Evolutionary conservation across 2,797 vertebrate species (phyloP).

Genomic region (Alcedo quadribrachys): DNA sequence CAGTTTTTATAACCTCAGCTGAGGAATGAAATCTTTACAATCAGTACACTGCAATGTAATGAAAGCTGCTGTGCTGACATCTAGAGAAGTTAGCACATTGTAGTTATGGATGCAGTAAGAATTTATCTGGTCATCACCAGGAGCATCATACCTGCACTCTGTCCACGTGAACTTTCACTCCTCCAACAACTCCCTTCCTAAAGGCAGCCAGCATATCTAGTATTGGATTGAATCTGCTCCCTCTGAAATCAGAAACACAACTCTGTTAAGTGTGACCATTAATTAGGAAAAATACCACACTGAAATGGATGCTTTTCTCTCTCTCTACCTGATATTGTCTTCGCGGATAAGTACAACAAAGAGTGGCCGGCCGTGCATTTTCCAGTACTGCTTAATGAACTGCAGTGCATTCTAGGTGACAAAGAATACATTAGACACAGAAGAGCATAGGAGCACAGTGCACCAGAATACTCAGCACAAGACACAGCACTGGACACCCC

Average conservation of each 20-base stretch:
- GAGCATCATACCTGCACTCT: constrained; percentile 89
- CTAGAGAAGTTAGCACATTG: neutral
- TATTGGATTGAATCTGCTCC: constrained; percentile 95
- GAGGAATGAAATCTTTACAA: neutral
- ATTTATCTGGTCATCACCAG: neutral
- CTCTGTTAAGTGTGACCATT: neutral
- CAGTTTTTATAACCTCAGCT: neutral
- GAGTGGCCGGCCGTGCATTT: constrained; percentile 94
- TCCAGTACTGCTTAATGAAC: constrained; percentile 99
- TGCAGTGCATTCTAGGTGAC: constrained; percentile 90
- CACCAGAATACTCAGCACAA: neutral
- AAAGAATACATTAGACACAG: neutral
- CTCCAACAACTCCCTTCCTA: constrained; percentile 92
- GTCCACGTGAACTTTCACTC: constrained; percentile 97
- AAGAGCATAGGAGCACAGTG: neutral
- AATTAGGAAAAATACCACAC: neutral
- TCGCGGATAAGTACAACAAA: constrained; percentile 96
- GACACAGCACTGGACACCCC: neutral
- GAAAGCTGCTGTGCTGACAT: neutral
- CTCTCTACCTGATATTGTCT: constrained; percentile 93
- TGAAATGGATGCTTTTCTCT: neutral
- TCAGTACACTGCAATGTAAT: neutral
- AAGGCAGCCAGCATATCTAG: constrained; percentile 97
- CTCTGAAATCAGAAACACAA: constrained; percentile 78
- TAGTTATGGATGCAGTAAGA: neutral